These are phyloP conservation scores for Pterocles burchelli DNA, from an alignment of 2,113 vertebrate genomes.

Conservation along the genomic window DNA sequence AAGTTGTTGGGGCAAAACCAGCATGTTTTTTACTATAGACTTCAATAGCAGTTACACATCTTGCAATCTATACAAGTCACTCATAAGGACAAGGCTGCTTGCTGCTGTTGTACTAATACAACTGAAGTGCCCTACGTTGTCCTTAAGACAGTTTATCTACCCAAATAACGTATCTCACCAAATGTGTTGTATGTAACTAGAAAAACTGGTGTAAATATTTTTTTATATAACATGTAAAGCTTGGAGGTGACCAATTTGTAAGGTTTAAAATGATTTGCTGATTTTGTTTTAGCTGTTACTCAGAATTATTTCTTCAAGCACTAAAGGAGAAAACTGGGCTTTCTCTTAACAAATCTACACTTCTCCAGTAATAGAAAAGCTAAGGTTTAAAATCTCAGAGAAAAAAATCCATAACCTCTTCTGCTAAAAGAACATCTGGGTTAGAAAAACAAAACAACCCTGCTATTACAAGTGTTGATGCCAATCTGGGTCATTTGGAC, in stretches of 20 bases:
- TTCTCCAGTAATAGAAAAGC: neutral
- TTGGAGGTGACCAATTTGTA: neutral
- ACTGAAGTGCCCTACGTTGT: neutral
- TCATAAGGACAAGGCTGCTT: neutral
- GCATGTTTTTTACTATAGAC: neutral
- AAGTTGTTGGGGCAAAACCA: neutral
- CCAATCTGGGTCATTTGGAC: neutral
- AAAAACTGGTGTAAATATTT: neutral
- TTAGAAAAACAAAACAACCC: neutral
- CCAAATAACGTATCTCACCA: neutral
- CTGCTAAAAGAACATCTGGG: neutral
- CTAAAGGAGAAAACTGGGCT: neutral
- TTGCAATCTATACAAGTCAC: neutral
- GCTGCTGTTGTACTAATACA: neutral
- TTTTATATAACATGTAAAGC: neutral
- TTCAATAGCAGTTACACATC: neutral
- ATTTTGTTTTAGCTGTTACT: neutral
- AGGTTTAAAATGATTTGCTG: neutral
- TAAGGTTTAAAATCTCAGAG: neutral
- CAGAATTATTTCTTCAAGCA: neutral
- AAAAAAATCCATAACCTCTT: neutral
- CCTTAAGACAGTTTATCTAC: neutral
- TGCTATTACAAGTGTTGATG: neutral
- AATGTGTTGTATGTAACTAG: neutral
- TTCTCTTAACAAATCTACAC: neutral